Evolutionary conservation across 2,888 invertebrate genomes (phyloP).

Genomic region (Cataglyphis cursor): DNA sequence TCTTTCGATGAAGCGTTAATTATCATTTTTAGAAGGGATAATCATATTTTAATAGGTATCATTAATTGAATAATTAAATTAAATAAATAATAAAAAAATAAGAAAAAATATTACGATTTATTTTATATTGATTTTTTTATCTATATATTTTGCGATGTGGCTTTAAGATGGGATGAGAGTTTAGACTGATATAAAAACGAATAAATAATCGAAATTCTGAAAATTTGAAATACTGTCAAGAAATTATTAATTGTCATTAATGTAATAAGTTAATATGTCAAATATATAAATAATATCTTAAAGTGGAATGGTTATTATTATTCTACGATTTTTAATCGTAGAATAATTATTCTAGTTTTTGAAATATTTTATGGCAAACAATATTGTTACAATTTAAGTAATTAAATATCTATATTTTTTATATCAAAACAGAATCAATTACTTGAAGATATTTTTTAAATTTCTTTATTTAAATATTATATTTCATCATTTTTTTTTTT

Average conservation of each 20-base stretch:
- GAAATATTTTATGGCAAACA: neutral
- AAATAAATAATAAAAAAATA: no score
- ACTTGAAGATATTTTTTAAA: neutral
- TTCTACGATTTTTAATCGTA: neutral
- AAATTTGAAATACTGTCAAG: neutral
- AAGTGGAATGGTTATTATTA: neutral
- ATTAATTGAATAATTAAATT: neutral
- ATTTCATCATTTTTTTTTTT: neutral
- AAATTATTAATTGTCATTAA: neutral
- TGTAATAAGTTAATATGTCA: conserved; percentile 4
- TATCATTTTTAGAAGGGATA: neutral
- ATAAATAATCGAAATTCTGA: neutral
- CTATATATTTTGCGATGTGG: neutral
- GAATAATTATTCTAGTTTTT: neutral
- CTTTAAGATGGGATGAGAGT: neutral
- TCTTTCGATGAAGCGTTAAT: neutral
- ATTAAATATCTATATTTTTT: neutral
- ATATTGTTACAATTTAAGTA: neutral
- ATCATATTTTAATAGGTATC: neutral
- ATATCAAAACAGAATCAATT: neutral
- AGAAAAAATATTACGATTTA: neutral
- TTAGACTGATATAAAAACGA: neutral
- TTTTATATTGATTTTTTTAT: neutral
- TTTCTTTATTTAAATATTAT: neutral
- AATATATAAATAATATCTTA: neutral